Evolutionary conservation across 2,113 vertebrate species (phyloP).

Genomic region (Lucifuga dentata): DNA sequence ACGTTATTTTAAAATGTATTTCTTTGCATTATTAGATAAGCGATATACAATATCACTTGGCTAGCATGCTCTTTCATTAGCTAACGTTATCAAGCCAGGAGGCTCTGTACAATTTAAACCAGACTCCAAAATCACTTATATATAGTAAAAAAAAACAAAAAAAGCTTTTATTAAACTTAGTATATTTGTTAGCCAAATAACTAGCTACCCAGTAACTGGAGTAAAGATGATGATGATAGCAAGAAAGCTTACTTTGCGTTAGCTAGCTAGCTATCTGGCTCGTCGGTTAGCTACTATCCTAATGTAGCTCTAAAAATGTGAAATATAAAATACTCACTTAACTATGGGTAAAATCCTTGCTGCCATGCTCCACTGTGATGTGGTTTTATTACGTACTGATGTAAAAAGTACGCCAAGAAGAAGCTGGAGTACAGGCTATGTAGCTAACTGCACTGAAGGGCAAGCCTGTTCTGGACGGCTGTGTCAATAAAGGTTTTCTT

Average conservation of each 20-base stretch:
- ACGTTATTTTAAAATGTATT: no score
- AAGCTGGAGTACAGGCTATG: not conserved
- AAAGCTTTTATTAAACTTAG: no score
- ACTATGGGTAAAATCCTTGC: conserved; percentile 77
- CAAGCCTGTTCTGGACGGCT: conserved; percentile 19
- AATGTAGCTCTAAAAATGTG: not conserved
- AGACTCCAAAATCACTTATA: no score
- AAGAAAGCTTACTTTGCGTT: no score
- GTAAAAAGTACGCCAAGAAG: not conserved
- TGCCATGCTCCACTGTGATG: conserved; percentile 74
- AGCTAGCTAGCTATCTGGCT: not conserved
- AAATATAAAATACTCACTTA: conserved; percentile 79
- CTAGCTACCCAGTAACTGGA: not conserved
- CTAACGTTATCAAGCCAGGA: no score
- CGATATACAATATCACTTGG: no score
- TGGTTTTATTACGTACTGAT: conserved; percentile 3
- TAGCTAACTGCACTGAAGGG: conserved; percentile 65
- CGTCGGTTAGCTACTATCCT: not conserved
- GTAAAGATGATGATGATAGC: not conserved
- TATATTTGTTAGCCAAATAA: not conserved
- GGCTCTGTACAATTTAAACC: no score
- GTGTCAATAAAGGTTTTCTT: conserved; percentile 77
- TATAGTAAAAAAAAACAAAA: no score
- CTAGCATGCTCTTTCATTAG: no score
- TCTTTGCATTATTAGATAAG: no score